These are phyloP conservation scores for Gastrophryne carolinensis DNA, from an alignment of 2,797 vertebrate species.

Conservation along the genomic window DNA sequence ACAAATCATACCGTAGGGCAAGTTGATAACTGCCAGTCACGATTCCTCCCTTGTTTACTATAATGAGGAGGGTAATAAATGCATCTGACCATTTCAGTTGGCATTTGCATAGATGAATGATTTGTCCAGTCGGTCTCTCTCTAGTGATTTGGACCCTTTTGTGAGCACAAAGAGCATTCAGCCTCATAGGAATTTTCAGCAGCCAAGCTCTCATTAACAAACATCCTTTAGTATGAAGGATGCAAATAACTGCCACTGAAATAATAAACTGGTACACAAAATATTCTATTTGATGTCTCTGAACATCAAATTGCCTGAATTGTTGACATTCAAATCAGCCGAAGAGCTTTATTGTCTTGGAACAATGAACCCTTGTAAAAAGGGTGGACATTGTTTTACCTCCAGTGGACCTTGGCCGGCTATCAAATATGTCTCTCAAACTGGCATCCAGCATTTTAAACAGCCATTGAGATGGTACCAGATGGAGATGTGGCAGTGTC, in stretches of 20 bases:
- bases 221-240: conserved; percentile 85
- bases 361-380: conserved; percentile 76
- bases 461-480: conserved; percentile 72
- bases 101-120: conserved; percentile 94
- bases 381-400: conserved; percentile 78
- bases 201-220: conserved; percentile 87
- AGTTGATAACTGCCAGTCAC: conserved; percentile 85
- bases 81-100: conserved; percentile 85
- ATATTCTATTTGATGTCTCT: conserved; percentile 82
- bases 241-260: conserved; percentile 90
- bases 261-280: conserved; percentile 85
- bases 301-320: conserved; percentile 82
- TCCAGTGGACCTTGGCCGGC: conserved; percentile 75
- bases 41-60: conserved; percentile 81
- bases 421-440: conserved; percentile 72
- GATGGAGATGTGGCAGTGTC: conserved; percentile 72
- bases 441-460: conserved; percentile 69
- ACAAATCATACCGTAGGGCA: conserved; percentile 79
- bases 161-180: conserved; percentile 87
- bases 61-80: conserved; percentile 88
- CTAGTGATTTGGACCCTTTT: conserved; percentile 84
- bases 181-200: conserved; percentile 81
- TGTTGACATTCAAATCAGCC: conserved; percentile 84
- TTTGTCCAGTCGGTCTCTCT: conserved; percentile 85
- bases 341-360: conserved; percentile 74